Base-by-base conservation (phyloP, 2,888 invertebrate species). In the Nyleta sp. region DNA sequence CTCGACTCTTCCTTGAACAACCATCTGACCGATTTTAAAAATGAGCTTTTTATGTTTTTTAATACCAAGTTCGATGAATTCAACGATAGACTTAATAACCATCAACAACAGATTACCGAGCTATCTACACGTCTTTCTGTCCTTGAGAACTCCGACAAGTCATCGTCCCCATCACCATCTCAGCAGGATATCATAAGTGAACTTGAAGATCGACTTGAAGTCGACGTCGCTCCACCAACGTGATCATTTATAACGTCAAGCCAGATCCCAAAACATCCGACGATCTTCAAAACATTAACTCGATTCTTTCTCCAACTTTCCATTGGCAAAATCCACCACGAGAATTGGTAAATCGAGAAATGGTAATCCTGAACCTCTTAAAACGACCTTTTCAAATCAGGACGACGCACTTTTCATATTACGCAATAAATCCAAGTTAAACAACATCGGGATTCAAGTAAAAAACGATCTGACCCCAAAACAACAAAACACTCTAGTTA, bases 381-480 rank as follows among this genome's bases (percentile, higher is more conserved):
- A 35, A n/a, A 11, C n/a, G 2, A 35, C 35, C 8, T 35, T 35
- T 8, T 3, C 11, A 2, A 11, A 6, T 11, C 35, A 8, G 2
- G 35, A 35, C 8, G 35, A 35, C 8, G 35, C 35, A 6, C n/a
- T 35, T 10, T 35, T 35, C 35, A n/a, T 35, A 3, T n/a, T 35
- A 8, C 35, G 35, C 2, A 35, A 35, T 11, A 35, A 35, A 35
- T 10, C 6, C n/a, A 35, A 35, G 8, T 3, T 35, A 3, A 11
- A 3, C 8, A 35, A 11, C 35, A 2, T 42, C 2, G 42, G 42
- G 3, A 42, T 42, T 5, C 2, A 2, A 5, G 7, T 10, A 0
- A 33, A 13, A 18, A 53, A 53, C n/a, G 52, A 53, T n/a, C 15
- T 53, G 1, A 53, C 52, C 10, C 22, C 22, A 18, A 4, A 33